Conservation (phyloP, 2,113 vertebrate genomes). For the Pseudopodoces humilis region DNA sequence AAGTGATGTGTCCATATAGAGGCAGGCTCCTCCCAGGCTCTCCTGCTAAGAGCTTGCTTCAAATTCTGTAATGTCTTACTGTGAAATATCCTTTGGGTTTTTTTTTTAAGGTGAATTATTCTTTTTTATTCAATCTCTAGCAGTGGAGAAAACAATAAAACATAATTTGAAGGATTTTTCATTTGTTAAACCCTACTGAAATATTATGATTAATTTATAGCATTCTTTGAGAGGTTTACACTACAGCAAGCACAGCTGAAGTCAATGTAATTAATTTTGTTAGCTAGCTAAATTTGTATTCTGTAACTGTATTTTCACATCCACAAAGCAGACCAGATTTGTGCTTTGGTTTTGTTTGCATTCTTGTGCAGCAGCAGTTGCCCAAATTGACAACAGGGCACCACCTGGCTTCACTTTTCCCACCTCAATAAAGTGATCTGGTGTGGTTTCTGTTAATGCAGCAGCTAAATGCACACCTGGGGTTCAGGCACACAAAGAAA, state of each 20-base stretch:
- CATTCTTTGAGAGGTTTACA: neutral
- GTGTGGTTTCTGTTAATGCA: neutral
- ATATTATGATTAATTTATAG: neutral
- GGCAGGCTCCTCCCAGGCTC: neutral
- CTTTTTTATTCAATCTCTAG: neutral
- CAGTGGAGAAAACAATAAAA: neutral
- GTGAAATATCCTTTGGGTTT: neutral
- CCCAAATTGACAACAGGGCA: neutral
- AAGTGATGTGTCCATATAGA: neutral
- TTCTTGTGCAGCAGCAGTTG: neutral
- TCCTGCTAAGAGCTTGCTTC: neutral
- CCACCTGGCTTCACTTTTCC: neutral
- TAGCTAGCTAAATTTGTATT: neutral
- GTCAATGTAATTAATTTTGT: neutral
- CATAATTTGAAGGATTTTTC: neutral
- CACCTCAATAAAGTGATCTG: rapidly evolving
- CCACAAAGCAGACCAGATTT: neutral
- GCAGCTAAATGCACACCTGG: neutral
- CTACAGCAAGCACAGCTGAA: neutral
- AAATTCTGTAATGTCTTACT: neutral
- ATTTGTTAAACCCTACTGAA: neutral
- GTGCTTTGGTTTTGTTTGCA: neutral
- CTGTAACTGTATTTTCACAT: neutral
- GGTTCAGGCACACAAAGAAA: neutral
- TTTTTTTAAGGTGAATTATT: neutral